phyloP scores from a whole-genome alignment of 2,797 vertebrate species.

The Crax fasciolata region DNA sequence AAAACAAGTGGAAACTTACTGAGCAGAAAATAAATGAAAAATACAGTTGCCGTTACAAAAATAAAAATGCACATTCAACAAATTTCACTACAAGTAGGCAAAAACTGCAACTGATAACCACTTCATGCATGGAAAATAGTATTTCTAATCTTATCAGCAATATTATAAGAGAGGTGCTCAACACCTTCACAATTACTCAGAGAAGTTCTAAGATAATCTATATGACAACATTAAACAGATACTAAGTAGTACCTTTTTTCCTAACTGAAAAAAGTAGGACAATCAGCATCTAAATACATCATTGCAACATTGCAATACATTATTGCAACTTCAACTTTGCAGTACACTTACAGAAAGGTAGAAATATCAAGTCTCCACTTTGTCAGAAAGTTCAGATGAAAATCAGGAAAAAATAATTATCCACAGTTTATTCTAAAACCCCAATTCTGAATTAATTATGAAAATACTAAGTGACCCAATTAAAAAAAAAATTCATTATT shows the following conservation, averaged over 20 bases:
- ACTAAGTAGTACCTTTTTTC: background rate
- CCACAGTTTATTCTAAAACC: background rate
- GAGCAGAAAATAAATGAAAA: background rate
- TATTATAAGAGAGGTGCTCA: background rate
- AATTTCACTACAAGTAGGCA: background rate
- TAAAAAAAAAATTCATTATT: constrained; percentile 5
- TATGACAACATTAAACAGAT: background rate
- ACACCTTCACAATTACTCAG: background rate
- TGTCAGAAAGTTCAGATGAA: background rate
- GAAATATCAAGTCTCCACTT: background rate
- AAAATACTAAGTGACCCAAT: background rate
- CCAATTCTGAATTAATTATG: background rate
- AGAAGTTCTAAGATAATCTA: background rate
- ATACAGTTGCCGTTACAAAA: background rate
- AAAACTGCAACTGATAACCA: background rate
- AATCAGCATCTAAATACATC: background rate
- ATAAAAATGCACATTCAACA: background rate
- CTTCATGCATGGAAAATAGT: background rate
- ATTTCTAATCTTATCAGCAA: background rate
- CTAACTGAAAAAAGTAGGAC: background rate
- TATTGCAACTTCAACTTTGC: background rate
- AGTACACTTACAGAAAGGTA: background rate
- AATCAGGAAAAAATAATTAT: background rate
- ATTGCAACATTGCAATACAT: background rate
- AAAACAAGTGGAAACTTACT: background rate